Conservation (phyloP, 2,797 vertebrate genomes). For the Epinephelus coioides region DNA sequence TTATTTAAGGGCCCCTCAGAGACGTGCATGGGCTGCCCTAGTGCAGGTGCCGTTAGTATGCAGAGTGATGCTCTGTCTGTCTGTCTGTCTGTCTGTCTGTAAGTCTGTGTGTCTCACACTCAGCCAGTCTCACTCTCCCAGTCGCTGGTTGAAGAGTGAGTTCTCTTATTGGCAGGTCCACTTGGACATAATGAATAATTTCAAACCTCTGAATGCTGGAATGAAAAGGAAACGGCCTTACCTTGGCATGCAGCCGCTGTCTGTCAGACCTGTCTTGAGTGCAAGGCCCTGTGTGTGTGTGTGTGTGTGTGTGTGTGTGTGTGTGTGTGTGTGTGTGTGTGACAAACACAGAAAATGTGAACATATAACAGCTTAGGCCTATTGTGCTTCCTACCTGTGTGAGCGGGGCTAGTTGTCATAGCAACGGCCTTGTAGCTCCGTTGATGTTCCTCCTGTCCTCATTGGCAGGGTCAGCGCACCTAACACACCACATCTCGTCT, state of each 20-base stretch:
- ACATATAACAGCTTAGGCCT: conserved; percentile 81
- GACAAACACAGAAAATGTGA: conserved; percentile 71
- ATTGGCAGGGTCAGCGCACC: conserved; percentile 84
- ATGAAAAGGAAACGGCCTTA: conserved; percentile 80
- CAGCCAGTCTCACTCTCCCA: conserved; percentile 56
- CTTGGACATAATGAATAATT: conserved; percentile 79
- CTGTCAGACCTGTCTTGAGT: conserved; percentile 77
- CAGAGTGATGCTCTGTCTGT: conserved; percentile 78
- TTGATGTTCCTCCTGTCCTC: conserved; percentile 85
- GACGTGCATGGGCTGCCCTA: conserved; percentile 77
- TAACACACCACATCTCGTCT: conserved; percentile 77
- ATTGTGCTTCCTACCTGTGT: conserved; percentile 86
- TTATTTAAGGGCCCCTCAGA: conserved; percentile 82
- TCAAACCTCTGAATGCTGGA: conserved; percentile 72
- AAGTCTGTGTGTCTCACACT: conserved; percentile 49
- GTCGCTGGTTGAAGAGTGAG: conserved; percentile 66
- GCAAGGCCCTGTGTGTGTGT: conserved; percentile 39
- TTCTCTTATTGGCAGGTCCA: conserved; percentile 72
- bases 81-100: conserved; percentile 46
- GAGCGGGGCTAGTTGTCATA: conserved; percentile 85
- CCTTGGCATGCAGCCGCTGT: conserved; percentile 72
- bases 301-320: conserved; percentile 46
- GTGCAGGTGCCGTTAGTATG: conserved; percentile 84
- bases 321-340: conserved; percentile 43
- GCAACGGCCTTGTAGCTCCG: conserved; percentile 85